A percentile compares a stretch with the other conserved stretches of the same genome.
These are phyloP conservation scores for Tenthredo mesomela DNA, from an alignment of 2,888 invertebrate genomes.

Conservation along the genomic window DNA sequence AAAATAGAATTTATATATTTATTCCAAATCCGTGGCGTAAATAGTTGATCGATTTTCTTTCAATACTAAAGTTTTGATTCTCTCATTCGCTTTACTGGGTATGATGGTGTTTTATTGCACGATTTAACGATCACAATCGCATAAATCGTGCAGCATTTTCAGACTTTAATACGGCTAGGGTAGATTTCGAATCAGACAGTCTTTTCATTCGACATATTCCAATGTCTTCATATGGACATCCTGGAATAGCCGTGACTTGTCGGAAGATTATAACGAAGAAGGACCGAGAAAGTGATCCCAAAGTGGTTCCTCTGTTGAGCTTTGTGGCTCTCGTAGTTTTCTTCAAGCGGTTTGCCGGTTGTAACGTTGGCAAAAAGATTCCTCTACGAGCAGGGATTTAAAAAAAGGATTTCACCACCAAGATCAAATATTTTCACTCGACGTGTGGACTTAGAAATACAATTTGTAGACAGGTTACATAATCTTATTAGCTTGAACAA, in stretches of 20 bases:
- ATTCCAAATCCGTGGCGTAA: too few species aligned
- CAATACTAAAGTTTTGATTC: background rate
- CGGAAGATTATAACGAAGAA: slow-evolving; percentile 6
- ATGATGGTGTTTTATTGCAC: background rate
- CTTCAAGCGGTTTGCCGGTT: slow-evolving; percentile 25
- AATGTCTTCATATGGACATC: background rate
- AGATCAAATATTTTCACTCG: background rate
- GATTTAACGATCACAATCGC: background rate
- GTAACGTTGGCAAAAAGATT: background rate
- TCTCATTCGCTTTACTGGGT: background rate
- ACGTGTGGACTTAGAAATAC: background rate
- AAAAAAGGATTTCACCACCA: background rate
- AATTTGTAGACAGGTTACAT: background rate
- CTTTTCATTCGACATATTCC: background rate
- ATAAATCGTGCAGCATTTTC: background rate
- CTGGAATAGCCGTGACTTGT: slow-evolving; percentile 3
- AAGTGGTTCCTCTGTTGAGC: background rate
- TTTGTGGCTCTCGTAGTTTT: slow-evolving; percentile 13
- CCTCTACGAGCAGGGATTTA: background rate
- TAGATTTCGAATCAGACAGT: background rate
- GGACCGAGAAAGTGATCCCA: slow-evolving; percentile 19
- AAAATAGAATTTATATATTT: too few species aligned
- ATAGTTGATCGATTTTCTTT: background rate
- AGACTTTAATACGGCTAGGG: background rate
- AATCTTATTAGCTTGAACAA: background rate